Evolutionary conservation across 2,888 invertebrate species (phyloP), one percentile per base, ranked within the genome.

Genomic region (Epirrhoe alternata): DNA sequence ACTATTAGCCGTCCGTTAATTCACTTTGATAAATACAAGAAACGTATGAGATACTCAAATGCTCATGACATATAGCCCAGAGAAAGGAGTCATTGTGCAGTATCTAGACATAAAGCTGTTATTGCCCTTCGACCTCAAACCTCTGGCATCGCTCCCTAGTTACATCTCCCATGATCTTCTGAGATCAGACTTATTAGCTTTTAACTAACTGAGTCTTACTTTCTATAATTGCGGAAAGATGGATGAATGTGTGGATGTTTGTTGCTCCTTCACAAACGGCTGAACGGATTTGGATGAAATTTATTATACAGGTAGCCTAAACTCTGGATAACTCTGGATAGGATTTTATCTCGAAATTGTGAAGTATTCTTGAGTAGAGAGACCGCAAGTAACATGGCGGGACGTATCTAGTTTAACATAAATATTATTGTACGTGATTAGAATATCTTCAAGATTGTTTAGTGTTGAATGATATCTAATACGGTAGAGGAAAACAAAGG

Each of bases 401-500:
- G 24, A 24, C 3, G 24, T 24, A 24, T 1, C 24, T 24, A 24
- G 24, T 24, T 24, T 24, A 2, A 24, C 24, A 24, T 24, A 24
- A 24, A 24, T 24, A 3, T 24, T 24, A 24, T 24, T 47, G 47
- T 6, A 12, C 47, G 14, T 47, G 47, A 16, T 47, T 47, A 16
- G 47, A 16, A 47, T 45, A 38, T 38, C 38, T 38, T 38, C 3
- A n/a, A 14, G 35, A 6, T 35, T 14, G 45, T 42, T 14, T 47
- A n/a, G 47, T 47, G 16, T 16, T 14, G 16, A 54, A 24, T 66
- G n/a, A n/a, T 56, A 56, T 56, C 56, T 31, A 56, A 31, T 56
- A 17, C 55, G 55, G 55, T 24, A 55, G 42, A 55, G 42, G 55
- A 55, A 54, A 42, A 55, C 55, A 42, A 47, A 47, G 47, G 47